Evolutionary conservation across 2,113 vertebrate species (phyloP).

Genomic region (Calyptomena viridis): DNA sequence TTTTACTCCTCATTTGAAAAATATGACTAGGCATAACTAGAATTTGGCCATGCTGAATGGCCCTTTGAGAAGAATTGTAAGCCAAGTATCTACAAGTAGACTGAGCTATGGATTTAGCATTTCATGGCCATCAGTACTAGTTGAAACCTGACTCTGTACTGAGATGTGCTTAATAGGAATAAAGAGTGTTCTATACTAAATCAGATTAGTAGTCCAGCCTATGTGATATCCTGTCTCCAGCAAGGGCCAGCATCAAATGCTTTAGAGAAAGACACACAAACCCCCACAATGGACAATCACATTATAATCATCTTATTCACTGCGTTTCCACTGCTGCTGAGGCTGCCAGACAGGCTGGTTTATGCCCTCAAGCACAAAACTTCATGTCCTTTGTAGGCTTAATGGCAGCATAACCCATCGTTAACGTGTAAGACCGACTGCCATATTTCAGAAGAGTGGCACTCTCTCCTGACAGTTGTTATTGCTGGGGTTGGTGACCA

Average conservation of each 20-base stretch:
- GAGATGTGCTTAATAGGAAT: constrained; percentile 8
- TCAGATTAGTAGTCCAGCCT: constrained; percentile 50
- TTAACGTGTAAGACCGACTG: background rate
- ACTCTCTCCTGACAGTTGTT: background rate
- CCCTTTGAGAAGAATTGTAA: background rate
- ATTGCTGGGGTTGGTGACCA: background rate
- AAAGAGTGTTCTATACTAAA: constrained; percentile 54
- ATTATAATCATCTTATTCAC: constrained; percentile 3
- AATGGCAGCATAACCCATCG: background rate
- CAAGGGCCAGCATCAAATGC: constrained; percentile 8
- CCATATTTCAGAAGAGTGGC: background rate
- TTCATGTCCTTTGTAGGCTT: background rate
- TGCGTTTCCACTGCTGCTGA: background rate
- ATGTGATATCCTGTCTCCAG: constrained; percentile 36
- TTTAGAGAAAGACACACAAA: constrained; percentile 20
- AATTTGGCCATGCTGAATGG: background rate
- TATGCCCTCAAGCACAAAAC: background rate
- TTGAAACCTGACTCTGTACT: constrained; percentile 31
- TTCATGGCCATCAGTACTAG: constrained; percentile 1
- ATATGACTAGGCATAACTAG: background rate
- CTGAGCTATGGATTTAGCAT: background rate
- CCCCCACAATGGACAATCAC: background rate
- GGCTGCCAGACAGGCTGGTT: background rate
- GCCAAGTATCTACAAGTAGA: background rate
- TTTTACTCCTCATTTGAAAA: background rate